These are phyloP conservation scores for Sula dactylatra DNA, from an alignment of 2,113 vertebrate genomes.

Conservation along the genomic window DNA sequence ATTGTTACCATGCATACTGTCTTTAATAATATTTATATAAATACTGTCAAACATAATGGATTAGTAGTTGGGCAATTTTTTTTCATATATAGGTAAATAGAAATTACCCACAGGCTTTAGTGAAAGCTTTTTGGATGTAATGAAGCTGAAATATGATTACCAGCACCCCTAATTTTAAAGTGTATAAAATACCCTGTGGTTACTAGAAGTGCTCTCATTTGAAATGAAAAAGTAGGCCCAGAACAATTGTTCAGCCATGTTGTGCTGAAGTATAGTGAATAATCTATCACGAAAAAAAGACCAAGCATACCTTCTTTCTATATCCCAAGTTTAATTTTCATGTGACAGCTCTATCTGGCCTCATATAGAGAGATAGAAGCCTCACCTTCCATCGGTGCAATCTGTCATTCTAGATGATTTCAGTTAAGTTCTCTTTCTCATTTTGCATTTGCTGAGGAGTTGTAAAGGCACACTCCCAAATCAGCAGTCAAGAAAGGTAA, in stretches of 20 bases:
- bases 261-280: background rate
- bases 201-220: background rate
- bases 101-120: background rate
- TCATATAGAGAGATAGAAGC: background rate
- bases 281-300: background rate
- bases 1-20: background rate
- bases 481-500: background rate
- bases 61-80: background rate
- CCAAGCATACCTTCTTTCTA: background rate
- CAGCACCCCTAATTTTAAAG: background rate
- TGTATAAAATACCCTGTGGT: background rate
- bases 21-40: background rate
- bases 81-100: background rate
- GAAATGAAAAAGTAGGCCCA: background rate
- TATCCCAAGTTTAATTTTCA: background rate
- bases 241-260: background rate
- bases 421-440: slow-evolving; percentile 19
- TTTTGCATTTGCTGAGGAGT: slow-evolving; percentile 11
- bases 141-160: background rate
- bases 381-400: background rate
- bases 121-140: background rate
- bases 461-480: background rate
- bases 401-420: slow-evolving; percentile 30
- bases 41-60: background rate
- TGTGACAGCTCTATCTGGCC: slow-evolving; percentile 20